A percentile compares a stretch with the other conserved stretches of the same genome.
phyloP scores from a whole-genome alignment of 2,113 vertebrate species.

The Actenoides hombroni region DNA sequence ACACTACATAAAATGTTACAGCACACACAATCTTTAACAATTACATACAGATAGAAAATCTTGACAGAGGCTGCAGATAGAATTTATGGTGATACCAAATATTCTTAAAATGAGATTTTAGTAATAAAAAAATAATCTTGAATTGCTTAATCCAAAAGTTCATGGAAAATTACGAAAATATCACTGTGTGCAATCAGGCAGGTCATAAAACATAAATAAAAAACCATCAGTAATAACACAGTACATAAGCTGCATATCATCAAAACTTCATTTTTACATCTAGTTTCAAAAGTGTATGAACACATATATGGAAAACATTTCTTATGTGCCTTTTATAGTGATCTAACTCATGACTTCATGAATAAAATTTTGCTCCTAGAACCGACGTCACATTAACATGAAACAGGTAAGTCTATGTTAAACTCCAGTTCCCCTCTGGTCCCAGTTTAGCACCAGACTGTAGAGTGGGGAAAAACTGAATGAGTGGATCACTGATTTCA shows the following conservation, averaged over 20 bases:
- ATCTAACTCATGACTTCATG: neutral
- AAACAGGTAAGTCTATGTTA: neutral
- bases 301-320: neutral
- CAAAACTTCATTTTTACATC: neutral
- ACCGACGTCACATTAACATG: neutral
- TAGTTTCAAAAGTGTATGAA: neutral
- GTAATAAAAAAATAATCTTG: neutral
- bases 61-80: accelerated
- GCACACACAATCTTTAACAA: neutral
- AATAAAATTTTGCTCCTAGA: neutral
- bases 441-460: neutral
- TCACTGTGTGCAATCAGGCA: neutral
- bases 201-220: neutral
- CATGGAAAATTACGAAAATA: neutral
- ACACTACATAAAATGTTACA: neutral
- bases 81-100: neutral
- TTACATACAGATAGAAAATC: neutral
- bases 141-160: neutral
- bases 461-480: neutral
- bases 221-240: neutral
- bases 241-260: neutral
- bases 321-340: neutral
- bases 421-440: neutral
- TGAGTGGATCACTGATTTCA: neutral
- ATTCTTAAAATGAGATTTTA: neutral